A percentile compares a stretch with the other conserved stretches of the same genome.
These are phyloP conservation scores for Acanthurus tractus DNA, from an alignment of 2,797 vertebrate species.

Conservation along the genomic window DNA sequence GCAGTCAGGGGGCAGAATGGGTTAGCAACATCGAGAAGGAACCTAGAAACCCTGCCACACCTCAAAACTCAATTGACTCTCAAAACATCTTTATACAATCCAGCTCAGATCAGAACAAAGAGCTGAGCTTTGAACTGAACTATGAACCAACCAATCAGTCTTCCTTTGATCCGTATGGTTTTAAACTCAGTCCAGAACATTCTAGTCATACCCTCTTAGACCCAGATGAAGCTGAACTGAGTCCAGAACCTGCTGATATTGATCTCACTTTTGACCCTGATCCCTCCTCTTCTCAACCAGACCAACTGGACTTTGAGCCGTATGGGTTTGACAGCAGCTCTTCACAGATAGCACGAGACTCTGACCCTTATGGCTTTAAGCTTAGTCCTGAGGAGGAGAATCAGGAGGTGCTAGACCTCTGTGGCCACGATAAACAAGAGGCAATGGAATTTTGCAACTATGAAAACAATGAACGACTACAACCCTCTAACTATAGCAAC, in stretches of 20 bases:
- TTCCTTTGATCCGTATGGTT: conserved; percentile 82
- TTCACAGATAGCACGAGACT: conserved; percentile 55
- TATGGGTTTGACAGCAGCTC: conserved; percentile 64
- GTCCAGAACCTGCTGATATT: conserved; percentile 62
- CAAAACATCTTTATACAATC: conserved; percentile 35
- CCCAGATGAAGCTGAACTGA: conserved; percentile 73
- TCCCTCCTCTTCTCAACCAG: conserved; percentile 50
- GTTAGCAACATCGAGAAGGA: conserved; percentile 23
- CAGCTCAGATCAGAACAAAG: conserved; percentile 43
- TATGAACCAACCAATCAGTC: conserved; percentile 68
- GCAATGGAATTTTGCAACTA: conserved; percentile 36
- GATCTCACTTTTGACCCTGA: conserved; percentile 65
- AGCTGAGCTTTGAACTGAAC: conserved; percentile 68
- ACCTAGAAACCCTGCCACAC: conserved; percentile 9
- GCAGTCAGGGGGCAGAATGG: conserved; percentile 18
- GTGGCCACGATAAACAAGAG: conserved; percentile 47
- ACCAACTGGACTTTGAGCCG: conserved; percentile 51
- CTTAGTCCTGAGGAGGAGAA: conserved; percentile 78
- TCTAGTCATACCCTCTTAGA: conserved; percentile 76
- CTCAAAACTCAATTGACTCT: conserved; percentile 51
- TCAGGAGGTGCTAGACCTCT: conserved; percentile 67
- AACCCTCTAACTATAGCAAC: conserved; percentile 53
- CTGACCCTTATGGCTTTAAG: conserved; percentile 80
- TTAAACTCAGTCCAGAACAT: conserved; percentile 84
- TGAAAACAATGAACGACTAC: conserved; percentile 48